Evolutionary conservation across 2,888 invertebrate species (phyloP).

Genomic region (Bombylius major): DNA sequence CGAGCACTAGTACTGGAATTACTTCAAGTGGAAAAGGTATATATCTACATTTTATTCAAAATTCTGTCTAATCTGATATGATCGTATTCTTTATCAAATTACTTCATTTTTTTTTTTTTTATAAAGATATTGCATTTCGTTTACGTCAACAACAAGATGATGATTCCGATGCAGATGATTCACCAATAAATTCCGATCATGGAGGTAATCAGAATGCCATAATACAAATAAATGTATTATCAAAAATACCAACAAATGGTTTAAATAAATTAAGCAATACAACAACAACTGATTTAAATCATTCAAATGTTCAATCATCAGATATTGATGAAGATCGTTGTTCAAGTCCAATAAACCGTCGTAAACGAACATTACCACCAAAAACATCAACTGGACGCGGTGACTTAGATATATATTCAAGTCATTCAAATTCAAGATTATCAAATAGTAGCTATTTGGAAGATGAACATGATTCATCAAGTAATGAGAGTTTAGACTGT

Average conservation of each 20-base stretch:
- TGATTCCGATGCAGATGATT: constrained; percentile 51
- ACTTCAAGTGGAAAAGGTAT: constrained; percentile 27
- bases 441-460: constrained; percentile 23
- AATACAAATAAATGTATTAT: constrained; percentile 2
- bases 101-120: too few relatives aligned
- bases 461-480: constrained; percentile 16
- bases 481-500: constrained; percentile 15
- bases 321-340: constrained; percentile 11
- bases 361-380: constrained; percentile 7
- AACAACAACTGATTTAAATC: not conserved
- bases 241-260: constrained; percentile 9
- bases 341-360: constrained; percentile 6
- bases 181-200: constrained; percentile 17
- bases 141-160: constrained; percentile 33
- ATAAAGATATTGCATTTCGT: constrained; percentile 29
- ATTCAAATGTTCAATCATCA: constrained; percentile 3
- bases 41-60: not conserved
- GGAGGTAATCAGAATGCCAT: constrained; percentile 6
- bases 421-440: constrained; percentile 24
- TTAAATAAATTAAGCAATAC: constrained; percentile 2
- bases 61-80: not conserved
- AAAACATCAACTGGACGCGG: not conserved
- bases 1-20: constrained; percentile 51
- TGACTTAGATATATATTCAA: constrained; percentile 21
- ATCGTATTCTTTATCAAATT: too few relatives aligned